Evolutionary conservation across 2,113 vertebrate genomes (phyloP).

Genomic region (Eublepharis macularius): DNA sequence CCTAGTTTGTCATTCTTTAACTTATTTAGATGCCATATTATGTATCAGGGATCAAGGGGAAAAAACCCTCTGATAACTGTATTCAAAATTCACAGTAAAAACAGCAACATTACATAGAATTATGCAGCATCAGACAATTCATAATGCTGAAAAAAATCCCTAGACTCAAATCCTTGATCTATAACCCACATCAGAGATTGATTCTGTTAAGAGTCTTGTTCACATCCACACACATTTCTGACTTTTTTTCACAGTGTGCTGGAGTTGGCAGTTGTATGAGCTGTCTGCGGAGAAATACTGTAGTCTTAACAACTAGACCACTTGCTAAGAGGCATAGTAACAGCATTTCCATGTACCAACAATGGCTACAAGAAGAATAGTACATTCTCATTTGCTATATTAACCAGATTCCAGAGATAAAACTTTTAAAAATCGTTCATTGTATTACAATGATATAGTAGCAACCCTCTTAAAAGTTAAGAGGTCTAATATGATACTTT

Average conservation of each 20-base stretch:
- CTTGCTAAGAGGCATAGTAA: background rate
- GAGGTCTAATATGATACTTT: background rate
- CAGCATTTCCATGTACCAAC: slow-evolving; percentile 2
- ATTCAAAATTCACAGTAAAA: background rate
- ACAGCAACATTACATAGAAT: background rate
- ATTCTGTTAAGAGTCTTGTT: background rate
- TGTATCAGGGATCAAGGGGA: background rate
- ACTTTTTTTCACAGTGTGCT: background rate
- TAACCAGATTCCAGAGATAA: background rate
- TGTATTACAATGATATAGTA: background rate
- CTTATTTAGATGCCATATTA: background rate
- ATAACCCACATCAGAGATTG: background rate
- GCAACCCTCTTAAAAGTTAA: background rate
- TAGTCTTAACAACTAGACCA: background rate
- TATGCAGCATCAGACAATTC: background rate
- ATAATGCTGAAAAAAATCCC: too few relatives aligned
- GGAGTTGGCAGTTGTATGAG: background rate
- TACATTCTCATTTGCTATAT: slow-evolving; percentile 3
- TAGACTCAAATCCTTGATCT: rapidly evolving
- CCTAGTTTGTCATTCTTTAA: slow-evolving; percentile 22
- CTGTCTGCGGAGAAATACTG: background rate
- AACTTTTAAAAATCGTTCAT: background rate
- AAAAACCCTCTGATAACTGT: background rate
- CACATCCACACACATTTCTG: background rate
- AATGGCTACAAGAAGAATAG: background rate